phyloP scores from a whole-genome alignment of 2,888 invertebrate genomes.

The Ormia ochracea region DNA sequence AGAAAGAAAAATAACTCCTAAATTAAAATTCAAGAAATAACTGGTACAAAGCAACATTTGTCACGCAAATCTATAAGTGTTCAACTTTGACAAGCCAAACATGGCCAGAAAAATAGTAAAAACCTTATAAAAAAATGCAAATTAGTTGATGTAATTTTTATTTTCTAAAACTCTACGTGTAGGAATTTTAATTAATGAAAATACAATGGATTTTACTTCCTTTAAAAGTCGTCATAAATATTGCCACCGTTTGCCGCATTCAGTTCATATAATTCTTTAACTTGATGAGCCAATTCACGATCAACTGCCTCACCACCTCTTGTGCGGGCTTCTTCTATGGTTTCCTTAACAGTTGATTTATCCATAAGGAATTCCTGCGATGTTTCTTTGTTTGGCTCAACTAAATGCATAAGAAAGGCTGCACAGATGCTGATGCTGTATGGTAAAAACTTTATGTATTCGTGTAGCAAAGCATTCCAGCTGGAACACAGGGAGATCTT shows the following conservation, averaged over 20 bases:
- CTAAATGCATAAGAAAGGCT: slow-evolving; percentile 69
- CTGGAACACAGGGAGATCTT: slow-evolving; percentile 58
- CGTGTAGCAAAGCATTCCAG: slow-evolving; percentile 68
- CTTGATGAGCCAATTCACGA: slow-evolving; percentile 71
- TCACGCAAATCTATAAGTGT: slow-evolving; percentile 52
- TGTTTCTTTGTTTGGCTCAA: slow-evolving; percentile 64
- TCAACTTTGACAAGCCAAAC: slow-evolving; percentile 5
- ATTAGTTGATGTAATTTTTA: slow-evolving; percentile 27
- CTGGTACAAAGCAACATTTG: slow-evolving; percentile 60
- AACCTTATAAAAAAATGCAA: slow-evolving; percentile 48
- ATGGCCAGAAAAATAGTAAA: background rate
- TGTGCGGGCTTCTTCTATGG: slow-evolving; percentile 54
- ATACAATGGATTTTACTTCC: slow-evolving; percentile 8
- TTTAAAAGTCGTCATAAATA: slow-evolving; percentile 66
- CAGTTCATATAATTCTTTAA: slow-evolving; percentile 71
- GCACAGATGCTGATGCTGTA: slow-evolving; percentile 67
- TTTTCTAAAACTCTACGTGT: slow-evolving; percentile 24
- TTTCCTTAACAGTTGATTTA: slow-evolving; percentile 53
- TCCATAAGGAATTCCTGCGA: slow-evolving; percentile 64
- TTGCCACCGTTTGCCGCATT: slow-evolving; percentile 65
- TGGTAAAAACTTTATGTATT: slow-evolving; percentile 71
- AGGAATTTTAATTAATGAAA: slow-evolving; percentile 52
- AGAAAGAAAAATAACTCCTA: background rate
- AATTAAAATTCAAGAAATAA: slow-evolving; percentile 35
- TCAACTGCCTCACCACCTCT: slow-evolving; percentile 72